Conservation (phyloP, 2,113 vertebrate genomes). For the Bolborhynchus lineola region DNA sequence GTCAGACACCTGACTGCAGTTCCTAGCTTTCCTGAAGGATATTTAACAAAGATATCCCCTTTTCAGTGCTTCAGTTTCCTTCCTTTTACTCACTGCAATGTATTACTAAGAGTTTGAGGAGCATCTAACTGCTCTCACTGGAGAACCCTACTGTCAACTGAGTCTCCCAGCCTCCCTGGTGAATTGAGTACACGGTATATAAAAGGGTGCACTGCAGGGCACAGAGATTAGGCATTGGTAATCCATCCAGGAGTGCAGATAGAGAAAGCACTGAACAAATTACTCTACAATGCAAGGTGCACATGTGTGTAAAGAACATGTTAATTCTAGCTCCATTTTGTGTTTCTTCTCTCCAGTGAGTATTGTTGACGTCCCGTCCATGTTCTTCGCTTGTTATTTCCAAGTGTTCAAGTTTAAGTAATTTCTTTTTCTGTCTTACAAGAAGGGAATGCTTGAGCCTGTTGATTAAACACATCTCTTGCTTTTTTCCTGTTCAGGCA, state of each 20-base stretch:
- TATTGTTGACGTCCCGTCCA: neutral
- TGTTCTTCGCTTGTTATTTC: slow-evolving; percentile 18
- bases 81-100: neutral
- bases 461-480: slow-evolving; percentile 63
- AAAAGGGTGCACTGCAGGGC: neutral
- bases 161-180: neutral
- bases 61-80: neutral
- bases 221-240: neutral
- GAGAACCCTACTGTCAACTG: neutral
- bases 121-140: neutral
- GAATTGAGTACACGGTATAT: neutral
- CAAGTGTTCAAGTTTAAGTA: slow-evolving; percentile 42
- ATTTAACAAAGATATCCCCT: neutral
- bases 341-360: slow-evolving; percentile 24
- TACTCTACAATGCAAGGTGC: neutral
- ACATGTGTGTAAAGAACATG: neutral
- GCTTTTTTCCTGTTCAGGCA: slow-evolving; percentile 46
- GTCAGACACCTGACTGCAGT: neutral
- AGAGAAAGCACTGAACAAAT: neutral
- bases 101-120: neutral
- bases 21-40: neutral
- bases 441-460: slow-evolving; percentile 40
- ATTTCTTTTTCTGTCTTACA: slow-evolving; percentile 49
- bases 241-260: neutral
- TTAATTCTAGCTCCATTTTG: slow-evolving; percentile 22